Evolutionary conservation across 2,888 invertebrate genomes (phyloP).

Genomic region (Thera obeliscata): DNA sequence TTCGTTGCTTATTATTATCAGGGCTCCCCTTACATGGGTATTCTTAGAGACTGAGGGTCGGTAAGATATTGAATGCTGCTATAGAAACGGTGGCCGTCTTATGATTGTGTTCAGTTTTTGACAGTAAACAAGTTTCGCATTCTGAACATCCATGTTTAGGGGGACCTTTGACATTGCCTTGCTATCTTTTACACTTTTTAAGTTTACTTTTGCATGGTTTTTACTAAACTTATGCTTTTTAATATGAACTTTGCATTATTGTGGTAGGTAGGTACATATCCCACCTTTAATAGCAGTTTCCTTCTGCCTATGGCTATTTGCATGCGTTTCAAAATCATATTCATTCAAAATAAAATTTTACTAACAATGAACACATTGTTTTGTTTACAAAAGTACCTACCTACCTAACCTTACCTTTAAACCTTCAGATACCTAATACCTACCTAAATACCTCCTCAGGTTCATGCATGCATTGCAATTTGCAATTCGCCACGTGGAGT

Average conservation of each 20-base stretch:
- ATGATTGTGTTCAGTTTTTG: slow-evolving; percentile 73
- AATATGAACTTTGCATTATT: background rate
- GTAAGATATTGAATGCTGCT: slow-evolving; percentile 72
- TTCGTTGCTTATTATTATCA: slow-evolving; percentile 74
- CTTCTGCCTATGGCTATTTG: background rate
- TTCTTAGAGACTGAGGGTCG: slow-evolving; percentile 66
- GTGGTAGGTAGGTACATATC: background rate
- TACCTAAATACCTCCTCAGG: background rate
- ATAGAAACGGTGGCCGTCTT: slow-evolving; percentile 70
- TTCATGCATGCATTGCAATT: background rate
- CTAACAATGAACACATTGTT: too few relatives aligned
- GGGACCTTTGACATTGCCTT: slow-evolving; percentile 58
- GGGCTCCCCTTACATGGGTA: slow-evolving; percentile 72
- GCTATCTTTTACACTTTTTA: background rate
- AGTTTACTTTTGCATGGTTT: background rate
- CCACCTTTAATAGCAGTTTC: background rate
- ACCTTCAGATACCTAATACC: background rate
- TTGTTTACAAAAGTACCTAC: background rate
- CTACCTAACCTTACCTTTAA: background rate
- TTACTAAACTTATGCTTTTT: background rate
- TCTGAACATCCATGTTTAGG: slow-evolving; percentile 58
- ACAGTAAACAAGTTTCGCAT: slow-evolving; percentile 73
- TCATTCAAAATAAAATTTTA: too few relatives aligned
- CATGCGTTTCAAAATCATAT: too few relatives aligned
- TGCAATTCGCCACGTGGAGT: background rate